Conservation (phyloP, 2,113 vertebrate species). For the Ptyas mucosa region DNA sequence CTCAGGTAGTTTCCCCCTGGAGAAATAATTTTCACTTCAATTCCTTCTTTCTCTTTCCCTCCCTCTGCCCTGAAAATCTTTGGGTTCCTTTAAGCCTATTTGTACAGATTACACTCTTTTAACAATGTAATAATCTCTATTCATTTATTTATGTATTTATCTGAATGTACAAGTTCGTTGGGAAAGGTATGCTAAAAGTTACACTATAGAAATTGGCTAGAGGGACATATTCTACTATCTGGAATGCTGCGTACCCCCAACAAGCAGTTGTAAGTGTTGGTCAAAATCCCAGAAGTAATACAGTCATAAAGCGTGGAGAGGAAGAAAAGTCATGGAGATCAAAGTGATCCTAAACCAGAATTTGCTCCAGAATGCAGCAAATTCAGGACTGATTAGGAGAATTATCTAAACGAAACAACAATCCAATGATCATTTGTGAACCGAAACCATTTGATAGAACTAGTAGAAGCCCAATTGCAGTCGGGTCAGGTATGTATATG, state of each 20-base stretch:
- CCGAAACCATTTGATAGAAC: neutral
- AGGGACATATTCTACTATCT: neutral
- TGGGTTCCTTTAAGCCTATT: neutral
- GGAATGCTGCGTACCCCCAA: neutral
- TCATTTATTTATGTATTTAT: neutral
- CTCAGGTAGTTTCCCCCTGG: neutral
- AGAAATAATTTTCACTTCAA: neutral
- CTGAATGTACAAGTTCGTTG: neutral
- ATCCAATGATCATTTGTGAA: neutral
- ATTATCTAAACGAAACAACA: neutral
- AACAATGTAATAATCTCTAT: neutral
- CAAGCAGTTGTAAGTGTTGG: neutral
- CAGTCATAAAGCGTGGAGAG: neutral
- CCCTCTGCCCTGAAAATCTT: neutral
- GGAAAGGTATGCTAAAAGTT: neutral
- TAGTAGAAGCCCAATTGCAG: neutral
- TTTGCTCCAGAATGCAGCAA: neutral
- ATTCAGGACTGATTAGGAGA: neutral
- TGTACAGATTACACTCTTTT: neutral
- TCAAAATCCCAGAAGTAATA: neutral
- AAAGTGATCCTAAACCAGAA: neutral
- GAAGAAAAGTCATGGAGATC: neutral
- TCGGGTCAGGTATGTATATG: neutral
- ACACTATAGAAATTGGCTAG: neutral
- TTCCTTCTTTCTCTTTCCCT: neutral